Evolutionary conservation across 2,113 vertebrate genomes (phyloP), one percentile per base, ranked within the genome.

Genomic region (Cheirogaleus medius): DNA sequence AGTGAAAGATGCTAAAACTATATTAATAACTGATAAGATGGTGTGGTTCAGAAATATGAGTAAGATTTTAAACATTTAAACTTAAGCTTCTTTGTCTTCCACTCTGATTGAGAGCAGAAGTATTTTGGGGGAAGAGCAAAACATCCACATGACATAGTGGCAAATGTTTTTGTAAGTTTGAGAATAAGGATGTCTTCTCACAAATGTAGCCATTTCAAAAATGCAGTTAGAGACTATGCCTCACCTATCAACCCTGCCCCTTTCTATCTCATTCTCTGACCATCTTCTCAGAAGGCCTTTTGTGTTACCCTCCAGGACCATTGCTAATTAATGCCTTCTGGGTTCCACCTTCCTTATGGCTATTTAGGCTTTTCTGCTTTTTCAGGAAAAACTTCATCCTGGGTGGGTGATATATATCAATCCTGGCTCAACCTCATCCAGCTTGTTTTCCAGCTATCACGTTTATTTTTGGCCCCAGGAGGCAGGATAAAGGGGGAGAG

Each of bases 131-230:
- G 17, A 18, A 85, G 34, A 77, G 25, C 17, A 86, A 95, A 87
- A 95, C 17, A 18, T 56, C 47, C 25, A 77, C 32, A 87, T 68
- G n/a, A 88, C 17, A 52, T 91, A 29, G 64, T 77, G 29, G 58
- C 63, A 82, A 87, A 92, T 77, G 27, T 32, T 94, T 91, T 71
- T 74, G 77, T 84, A 73, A 49, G 63, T 6, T 88, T 49, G 68
- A 86, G 49, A 94, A 82, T 60, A 52, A 93, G 84, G 52, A 69
- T 58, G 7, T 73, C 34, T 92, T 73, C 68, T 87, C 18, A 44
- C 86, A 84, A 88, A 68, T 39, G n/a, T 8, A 80, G n/a, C 21
- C 58, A 63, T 91, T 96, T 97, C 34, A 80, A 93, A 96, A 68
- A 58, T 71, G 21, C 54, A 23, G 1, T 47, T 47, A 49, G 52